Evolutionary conservation across 2,797 vertebrate species (phyloP).

Genomic region (Poecile montanus): DNA sequence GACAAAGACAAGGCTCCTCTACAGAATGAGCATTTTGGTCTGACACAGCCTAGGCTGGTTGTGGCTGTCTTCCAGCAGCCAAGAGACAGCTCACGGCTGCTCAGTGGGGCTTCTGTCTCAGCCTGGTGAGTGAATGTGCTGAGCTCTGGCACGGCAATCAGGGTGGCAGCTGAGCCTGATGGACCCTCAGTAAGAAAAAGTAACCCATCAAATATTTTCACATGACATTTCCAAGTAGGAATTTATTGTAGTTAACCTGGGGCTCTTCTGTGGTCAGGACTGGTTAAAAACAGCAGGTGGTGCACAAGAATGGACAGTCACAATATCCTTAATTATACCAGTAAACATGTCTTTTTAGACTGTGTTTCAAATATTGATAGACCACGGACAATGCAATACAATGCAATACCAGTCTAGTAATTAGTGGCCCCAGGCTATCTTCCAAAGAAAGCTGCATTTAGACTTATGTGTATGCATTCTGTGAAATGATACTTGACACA

Average conservation of each 20-base stretch:
- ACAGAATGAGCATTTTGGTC: neutral
- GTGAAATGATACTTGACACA: neutral
- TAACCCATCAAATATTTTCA: neutral
- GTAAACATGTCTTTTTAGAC: neutral
- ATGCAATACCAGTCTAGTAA: neutral
- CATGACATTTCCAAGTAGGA: neutral
- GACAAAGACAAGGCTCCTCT: neutral
- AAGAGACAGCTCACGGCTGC: accelerated
- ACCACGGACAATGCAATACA: neutral
- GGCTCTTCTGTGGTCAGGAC: neutral
- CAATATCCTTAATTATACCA: neutral
- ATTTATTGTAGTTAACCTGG: neutral
- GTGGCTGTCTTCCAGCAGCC: neutral
- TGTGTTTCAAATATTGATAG: neutral
- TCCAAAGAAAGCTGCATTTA: neutral
- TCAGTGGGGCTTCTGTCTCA: neutral
- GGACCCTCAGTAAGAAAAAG: neutral
- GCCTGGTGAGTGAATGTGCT: neutral
- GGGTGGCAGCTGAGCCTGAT: neutral
- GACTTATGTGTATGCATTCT: neutral
- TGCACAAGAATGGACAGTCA: neutral
- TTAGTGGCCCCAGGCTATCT: neutral
- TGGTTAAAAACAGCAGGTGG: neutral
- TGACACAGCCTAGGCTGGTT: neutral
- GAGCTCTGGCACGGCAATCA: neutral